Evolutionary conservation across 2,797 vertebrate genomes (phyloP).

Genomic region (Acanthiza pusilla): DNA sequence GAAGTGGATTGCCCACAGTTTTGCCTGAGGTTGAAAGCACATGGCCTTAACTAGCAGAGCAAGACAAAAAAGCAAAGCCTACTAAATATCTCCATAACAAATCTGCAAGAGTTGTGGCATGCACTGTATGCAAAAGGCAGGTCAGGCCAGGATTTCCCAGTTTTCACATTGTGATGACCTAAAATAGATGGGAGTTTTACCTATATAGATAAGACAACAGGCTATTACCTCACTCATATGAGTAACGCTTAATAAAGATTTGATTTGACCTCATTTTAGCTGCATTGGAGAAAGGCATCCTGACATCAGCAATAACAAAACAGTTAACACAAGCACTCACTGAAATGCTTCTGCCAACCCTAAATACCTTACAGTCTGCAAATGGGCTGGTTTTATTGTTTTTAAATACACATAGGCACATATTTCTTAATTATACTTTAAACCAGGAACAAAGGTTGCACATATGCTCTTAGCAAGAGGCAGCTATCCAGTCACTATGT

Average conservation of each 20-base stretch:
- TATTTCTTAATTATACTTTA: slow-evolving; percentile 57
- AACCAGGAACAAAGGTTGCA: slow-evolving; percentile 31
- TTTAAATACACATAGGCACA: slow-evolving; percentile 2
- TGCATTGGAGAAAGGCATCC: not conserved
- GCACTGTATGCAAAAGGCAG: not conserved
- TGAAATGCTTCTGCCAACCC: not conserved
- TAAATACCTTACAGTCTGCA: slow-evolving; percentile 8
- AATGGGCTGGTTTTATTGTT: slow-evolving; percentile 26
- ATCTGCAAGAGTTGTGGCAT: not conserved
- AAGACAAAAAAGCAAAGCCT: not conserved
- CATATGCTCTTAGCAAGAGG: not conserved
- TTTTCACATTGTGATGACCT: not conserved
- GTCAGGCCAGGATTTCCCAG: not conserved
- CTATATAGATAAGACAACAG: not conserved
- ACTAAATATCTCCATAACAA: not conserved
- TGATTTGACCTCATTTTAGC: not conserved
- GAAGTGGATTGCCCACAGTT: not conserved
- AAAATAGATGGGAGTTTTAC: not conserved
- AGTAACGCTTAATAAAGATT: not conserved
- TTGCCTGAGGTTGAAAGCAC: not conserved
- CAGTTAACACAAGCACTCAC: not conserved
- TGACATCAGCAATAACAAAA: not conserved
- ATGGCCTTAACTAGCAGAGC: not conserved
- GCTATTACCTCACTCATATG: not conserved
- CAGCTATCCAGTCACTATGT: not conserved